A percentile compares a stretch with the other conserved stretches of the same genome.
phyloP scores from a whole-genome alignment of 2,797 vertebrate genomes.

The Pantherophis alleghaniensis region DNA sequence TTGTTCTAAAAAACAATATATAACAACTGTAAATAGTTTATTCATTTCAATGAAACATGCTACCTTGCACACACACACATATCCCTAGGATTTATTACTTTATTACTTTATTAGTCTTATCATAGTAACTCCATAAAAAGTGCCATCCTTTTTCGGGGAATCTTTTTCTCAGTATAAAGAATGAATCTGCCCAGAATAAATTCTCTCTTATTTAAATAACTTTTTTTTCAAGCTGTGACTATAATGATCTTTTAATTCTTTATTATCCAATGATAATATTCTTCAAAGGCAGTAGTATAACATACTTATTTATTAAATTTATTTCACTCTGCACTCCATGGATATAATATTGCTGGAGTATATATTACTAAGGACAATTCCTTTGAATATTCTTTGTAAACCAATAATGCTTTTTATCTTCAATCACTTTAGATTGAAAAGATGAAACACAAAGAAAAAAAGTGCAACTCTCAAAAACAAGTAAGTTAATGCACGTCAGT shows the following conservation, averaged over 20 bases:
- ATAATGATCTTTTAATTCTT: neutral
- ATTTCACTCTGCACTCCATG: slow-evolving; percentile 6
- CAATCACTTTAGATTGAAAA: no score
- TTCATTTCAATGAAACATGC: neutral
- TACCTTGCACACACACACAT: neutral
- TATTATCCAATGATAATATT: neutral
- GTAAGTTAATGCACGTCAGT: no score
- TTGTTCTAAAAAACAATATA: neutral
- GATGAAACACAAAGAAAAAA: no score
- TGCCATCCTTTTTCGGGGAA: neutral
- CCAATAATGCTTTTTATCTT: no score
- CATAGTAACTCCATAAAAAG: neutral
- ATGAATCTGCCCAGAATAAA: neutral
- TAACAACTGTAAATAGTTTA: neutral
- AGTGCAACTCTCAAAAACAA: no score
- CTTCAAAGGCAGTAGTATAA: neutral
- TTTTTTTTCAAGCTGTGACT: neutral
- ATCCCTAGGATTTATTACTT: neutral
- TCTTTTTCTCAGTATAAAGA: no score
- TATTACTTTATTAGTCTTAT: no score
- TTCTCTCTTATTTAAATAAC: neutral
- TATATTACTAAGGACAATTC: slow-evolving; percentile 1
- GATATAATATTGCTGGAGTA: neutral
- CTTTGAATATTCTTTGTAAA: no score
- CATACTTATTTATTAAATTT: neutral